phyloP scores from a whole-genome alignment of 2,113 vertebrate genomes.

The Fregetta grallaria region DNA sequence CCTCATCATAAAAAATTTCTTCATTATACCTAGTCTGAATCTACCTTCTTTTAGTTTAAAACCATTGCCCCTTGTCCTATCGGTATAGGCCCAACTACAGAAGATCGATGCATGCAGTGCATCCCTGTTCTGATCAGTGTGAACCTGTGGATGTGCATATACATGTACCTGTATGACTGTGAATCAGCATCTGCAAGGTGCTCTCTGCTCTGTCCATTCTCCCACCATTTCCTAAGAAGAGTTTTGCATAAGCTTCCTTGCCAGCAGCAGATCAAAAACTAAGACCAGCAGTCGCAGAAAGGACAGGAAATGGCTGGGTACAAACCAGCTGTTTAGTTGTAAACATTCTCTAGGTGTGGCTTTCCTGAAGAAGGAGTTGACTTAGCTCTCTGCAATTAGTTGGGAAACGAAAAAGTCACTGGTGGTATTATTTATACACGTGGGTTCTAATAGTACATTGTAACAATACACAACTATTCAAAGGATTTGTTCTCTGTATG shows the following conservation, averaged over 20 bases:
- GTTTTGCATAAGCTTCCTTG: neutral
- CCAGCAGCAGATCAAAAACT: neutral
- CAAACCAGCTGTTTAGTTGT: neutral
- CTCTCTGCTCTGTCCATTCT: neutral
- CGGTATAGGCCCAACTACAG: neutral
- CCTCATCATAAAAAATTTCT: neutral
- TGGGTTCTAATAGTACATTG: neutral
- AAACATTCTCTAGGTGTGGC: neutral
- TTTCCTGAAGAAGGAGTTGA: neutral
- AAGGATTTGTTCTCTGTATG: neutral
- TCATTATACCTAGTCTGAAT: neutral
- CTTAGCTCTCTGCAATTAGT: neutral
- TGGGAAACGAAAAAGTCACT: neutral
- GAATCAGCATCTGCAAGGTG: neutral
- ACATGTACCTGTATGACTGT: neutral
- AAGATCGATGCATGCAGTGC: fast-evolving
- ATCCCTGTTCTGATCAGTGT: too few relatives aligned
- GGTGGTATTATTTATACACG: neutral
- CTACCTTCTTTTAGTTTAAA: neutral
- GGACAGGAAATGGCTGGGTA: neutral
- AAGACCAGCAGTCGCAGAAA: neutral
- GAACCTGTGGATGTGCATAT: neutral
- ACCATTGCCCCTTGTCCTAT: fast-evolving
- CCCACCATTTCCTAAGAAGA: neutral
- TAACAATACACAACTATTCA: neutral